Evolutionary conservation across 2,797 vertebrate species (phyloP), one percentile per base, ranked within the genome.

Genomic region (Sebastes hubbsi): DNA sequence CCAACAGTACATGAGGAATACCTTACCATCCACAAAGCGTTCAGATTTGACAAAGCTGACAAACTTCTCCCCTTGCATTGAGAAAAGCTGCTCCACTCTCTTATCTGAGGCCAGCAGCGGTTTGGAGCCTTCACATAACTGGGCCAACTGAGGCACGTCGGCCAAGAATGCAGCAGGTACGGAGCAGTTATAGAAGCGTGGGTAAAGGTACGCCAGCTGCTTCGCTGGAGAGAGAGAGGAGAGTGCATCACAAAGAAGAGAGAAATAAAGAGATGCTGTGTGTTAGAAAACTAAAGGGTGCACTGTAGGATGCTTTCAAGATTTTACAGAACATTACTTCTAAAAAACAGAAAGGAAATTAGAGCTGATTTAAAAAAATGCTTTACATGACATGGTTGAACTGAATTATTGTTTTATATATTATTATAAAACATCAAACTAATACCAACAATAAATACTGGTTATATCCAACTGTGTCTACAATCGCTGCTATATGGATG

Each of bases 101-200:
- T 4, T 94, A 74, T 84, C 67, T 13, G 95, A 95, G 52, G 13
- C 54, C 3, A 91, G 63, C 3, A 85, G 87, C 2, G 95, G 88
- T 46, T 72, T 90, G 58, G 90, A 88, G n/a, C 92, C 93, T 0
- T 87, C 34, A 56, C 98, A 99, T 49, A 98, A 90, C 81, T 94
- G 92, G 54, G 91, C 91, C 86, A 99, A 80, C 75, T 91, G 91
- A 34, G 93, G 42, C 67, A 99, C 92, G 34, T 97, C 93, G 25
- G 72, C 79, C 24, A 73, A 81, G 87, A 97, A 98, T 0, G 66
- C 61, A 24, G 65, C 62, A 2, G 98, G 97, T 22, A 98, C 93
- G 18, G 96, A 98, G 86, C 97, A 99, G 90, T 96, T 98, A 66
- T 98, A 99, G 87, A 97, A 70, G 34, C 95, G 96, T 65, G 98